Conservation (phyloP, 2,797 vertebrate genomes). For the Molossus molossus region DNA sequence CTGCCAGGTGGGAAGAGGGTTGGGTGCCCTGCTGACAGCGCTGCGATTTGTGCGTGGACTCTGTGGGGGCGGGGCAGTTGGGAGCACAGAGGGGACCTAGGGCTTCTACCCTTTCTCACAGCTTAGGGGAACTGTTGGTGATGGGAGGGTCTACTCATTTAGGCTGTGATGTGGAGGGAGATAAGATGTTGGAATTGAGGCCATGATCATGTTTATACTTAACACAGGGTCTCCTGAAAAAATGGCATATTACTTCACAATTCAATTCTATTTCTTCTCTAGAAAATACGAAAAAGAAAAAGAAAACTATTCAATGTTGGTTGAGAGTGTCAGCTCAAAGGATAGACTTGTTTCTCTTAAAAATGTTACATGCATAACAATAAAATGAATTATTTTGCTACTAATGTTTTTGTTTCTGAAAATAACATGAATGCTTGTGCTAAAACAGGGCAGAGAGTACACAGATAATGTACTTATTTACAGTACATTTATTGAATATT, state of each 20-base stretch:
- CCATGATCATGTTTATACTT: neutral
- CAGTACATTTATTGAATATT: conserved; percentile 29
- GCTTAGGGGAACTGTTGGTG: neutral
- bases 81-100: neutral
- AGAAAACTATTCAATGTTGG: neutral
- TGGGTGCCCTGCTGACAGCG: neutral
- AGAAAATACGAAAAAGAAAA: neutral
- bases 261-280: neutral
- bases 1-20: neutral
- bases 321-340: neutral
- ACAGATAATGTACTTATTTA: conserved; percentile 30
- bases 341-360: conserved; percentile 1
- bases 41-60: neutral
- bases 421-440: neutral
- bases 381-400: conserved; percentile 32
- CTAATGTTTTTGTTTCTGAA: neutral
- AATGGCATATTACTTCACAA: neutral
- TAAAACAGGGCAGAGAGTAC: neutral
- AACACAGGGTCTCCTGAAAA: neutral
- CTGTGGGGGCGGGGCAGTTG: neutral
- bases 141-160: neutral
- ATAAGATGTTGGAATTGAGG: neutral
- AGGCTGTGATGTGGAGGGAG: neutral
- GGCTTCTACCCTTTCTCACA: neutral
- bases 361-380: neutral